A percentile compares a stretch with the other conserved stretches of the same genome.
These are phyloP conservation scores for Cepaea nemoralis DNA, from an alignment of 1,140 invertebrate genomes.

Conservation along the genomic window DNA sequence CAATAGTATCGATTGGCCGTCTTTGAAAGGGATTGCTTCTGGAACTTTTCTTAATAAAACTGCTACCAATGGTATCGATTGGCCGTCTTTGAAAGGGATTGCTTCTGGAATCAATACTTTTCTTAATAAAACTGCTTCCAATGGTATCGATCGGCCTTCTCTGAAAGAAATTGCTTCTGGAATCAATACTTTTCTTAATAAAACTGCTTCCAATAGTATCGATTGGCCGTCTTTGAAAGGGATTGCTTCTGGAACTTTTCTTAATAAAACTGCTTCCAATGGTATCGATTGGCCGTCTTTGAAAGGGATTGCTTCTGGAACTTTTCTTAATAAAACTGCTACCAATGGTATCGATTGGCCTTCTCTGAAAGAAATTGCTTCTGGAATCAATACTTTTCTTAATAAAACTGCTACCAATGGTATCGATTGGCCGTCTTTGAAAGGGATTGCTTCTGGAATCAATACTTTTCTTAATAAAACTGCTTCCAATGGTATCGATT, in stretches of 20 bases:
- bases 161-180: neutral
- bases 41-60: neutral
- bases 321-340: neutral
- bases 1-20: neutral
- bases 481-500: neutral
- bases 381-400: neutral
- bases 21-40: neutral
- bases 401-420: neutral
- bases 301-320: neutral
- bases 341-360: neutral
- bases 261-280: slow-evolving; percentile 1
- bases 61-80: neutral
- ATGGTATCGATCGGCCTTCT: neutral
- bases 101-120: neutral
- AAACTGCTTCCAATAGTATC: neutral
- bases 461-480: neutral
- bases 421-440: neutral
- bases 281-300: neutral
- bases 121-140: neutral
- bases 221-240: neutral
- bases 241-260: neutral
- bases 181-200: neutral
- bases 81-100: neutral
- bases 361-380: neutral
- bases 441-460: neutral